Conservation (phyloP, 2,888 invertebrate species). For the Pyrrhosoma nymphula region DNA sequence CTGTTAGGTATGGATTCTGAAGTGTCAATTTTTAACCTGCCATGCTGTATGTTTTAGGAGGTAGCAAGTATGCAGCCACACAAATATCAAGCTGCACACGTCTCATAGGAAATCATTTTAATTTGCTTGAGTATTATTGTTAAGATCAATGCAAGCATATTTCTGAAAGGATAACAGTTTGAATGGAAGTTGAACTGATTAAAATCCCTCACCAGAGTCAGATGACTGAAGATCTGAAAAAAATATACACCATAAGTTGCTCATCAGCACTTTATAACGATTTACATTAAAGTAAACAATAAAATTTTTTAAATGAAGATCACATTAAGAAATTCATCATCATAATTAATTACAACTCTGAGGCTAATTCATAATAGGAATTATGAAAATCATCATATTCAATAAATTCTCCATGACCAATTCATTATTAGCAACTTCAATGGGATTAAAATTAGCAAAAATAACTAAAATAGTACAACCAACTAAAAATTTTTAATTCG, state of each 20-base stretch:
- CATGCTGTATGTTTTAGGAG: constrained; percentile 50
- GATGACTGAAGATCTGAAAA: constrained; percentile 74
- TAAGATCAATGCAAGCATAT: constrained; percentile 45
- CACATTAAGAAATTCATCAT: not conserved
- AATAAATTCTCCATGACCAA: not conserved
- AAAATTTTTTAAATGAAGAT: constrained; percentile 12
- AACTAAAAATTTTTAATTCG: not conserved
- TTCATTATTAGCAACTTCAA: not conserved
- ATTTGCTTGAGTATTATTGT: not conserved
- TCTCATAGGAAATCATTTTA: constrained; percentile 1
- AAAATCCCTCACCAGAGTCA: constrained; percentile 73
- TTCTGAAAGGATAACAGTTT: constrained; percentile 51
- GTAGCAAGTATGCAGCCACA: constrained; percentile 23
- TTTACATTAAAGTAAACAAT: constrained; percentile 69
- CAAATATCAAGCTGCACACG: constrained; percentile 45
- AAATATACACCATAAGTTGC: constrained; percentile 67
- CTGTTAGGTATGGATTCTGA: not conserved
- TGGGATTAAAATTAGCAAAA: not conserved
- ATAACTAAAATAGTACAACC: not conserved
- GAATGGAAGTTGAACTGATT: constrained; percentile 67
- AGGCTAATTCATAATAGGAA: not conserved
- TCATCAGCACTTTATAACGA: constrained; percentile 44
- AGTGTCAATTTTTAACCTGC: constrained; percentile 22
- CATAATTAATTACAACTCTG: not conserved
- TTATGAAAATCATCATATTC: not conserved